These are phyloP conservation scores for Pogoniulus pusillus DNA, from an alignment of 2,797 vertebrate species.

Conservation along the genomic window DNA sequence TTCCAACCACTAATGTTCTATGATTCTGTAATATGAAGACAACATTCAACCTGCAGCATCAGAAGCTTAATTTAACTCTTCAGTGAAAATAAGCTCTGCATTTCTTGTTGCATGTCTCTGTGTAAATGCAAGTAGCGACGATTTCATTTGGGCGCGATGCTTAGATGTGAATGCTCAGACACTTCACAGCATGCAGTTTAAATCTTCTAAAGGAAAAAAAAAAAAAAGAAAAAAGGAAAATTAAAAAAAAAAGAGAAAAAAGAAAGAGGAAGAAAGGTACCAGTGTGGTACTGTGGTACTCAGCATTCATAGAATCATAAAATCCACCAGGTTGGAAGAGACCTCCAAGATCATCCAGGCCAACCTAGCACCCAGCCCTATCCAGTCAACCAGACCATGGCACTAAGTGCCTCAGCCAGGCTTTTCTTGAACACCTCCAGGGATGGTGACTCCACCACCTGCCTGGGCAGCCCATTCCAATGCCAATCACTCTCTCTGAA, in stretches of 20 bases:
- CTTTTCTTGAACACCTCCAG: too few relatives aligned
- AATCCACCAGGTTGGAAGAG: too few relatives aligned
- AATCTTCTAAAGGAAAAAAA: background rate
- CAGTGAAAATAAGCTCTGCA: background rate
- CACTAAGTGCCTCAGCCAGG: too few relatives aligned
- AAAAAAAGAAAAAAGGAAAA: background rate
- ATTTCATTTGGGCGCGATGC: background rate
- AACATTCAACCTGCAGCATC: background rate
- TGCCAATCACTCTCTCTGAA: too few relatives aligned
- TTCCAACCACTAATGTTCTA: too few relatives aligned
- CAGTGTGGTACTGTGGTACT: background rate
- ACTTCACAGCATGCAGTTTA: background rate
- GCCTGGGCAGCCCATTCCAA: too few relatives aligned
- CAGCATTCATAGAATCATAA: too few relatives aligned
- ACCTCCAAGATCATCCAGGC: too few relatives aligned
- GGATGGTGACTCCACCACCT: too few relatives aligned
- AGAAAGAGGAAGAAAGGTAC: background rate
- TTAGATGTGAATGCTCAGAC: background rate
- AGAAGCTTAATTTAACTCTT: background rate
- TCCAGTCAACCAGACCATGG: too few relatives aligned
- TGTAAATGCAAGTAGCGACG: background rate
- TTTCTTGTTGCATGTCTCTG: background rate
- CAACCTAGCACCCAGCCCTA: too few relatives aligned
- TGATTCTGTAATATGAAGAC: background rate
- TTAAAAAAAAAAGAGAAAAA: background rate